Evolutionary conservation across 1,140 invertebrate species (phyloP), one percentile per base, ranked within the genome.

Genomic region (Daktulosphaira vitifoliae): DNA sequence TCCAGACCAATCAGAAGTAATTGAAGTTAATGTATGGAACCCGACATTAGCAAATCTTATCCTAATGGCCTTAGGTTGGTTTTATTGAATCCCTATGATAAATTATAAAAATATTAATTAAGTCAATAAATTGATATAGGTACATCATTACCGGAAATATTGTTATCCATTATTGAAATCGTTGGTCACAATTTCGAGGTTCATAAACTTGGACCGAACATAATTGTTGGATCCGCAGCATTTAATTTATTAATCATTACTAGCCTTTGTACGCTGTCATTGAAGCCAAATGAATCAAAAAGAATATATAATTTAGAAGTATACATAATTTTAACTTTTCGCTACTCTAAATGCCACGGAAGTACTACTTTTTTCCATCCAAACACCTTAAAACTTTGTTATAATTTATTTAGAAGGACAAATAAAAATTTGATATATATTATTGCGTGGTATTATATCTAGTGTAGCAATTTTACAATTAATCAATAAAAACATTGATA

Each of bases 41-140:
- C 81, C 83, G 70, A 84, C 83, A 0, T 82, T 85, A 11, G 82
- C 82, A 66, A 85, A 85, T 72, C 72, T 85, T n/a, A 84, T 82
- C 15, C 73, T 85, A 3, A 84, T 85, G 82, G 83, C 84, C 7
- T 72, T 85, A 3, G 83, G 52, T 54, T 20, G 6, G 33, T 38
- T 13, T 83, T 5, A 82, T 81, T 6, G 81, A 80, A 29, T 22
- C 33, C 3, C n/a, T n/a, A n/a, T n/a, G n/a, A n/a, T n/a, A n/a
- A n/a, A n/a, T n/a, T n/a, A n/a, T n/a, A n/a, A n/a, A 9, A 15
- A 13, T 18, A 23, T 25, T 15, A 20, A 15, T 2, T 15, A 15
- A 13, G 25, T 54, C 6, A n/a, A 15, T 46, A 20, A 3, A 20
- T 20, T 20, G 8, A 5, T 6, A 15, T 23, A 56, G 53, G 66